phyloP scores from a whole-genome alignment of 2,797 vertebrate species.

The Enteromius treurensis region DNA sequence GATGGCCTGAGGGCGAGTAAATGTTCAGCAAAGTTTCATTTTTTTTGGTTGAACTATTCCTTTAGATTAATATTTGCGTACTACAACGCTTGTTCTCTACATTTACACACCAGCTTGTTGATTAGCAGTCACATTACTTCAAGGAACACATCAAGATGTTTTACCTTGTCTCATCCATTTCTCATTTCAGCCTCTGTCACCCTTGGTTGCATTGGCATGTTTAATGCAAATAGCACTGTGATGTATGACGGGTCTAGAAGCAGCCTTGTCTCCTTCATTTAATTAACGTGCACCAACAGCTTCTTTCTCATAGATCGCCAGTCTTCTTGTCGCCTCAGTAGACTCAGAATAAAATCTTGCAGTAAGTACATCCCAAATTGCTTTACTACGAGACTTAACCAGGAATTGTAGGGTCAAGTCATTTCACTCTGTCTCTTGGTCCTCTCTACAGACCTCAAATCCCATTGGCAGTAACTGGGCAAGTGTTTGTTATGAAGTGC shows the following conservation, averaged over 20 bases:
- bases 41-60: not conserved
- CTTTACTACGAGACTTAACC: conserved; percentile 61
- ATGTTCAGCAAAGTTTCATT: not conserved
- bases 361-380: conserved; percentile 55
- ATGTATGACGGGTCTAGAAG: conserved; percentile 68
- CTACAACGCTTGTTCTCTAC: not conserved
- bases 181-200: conserved; percentile 46
- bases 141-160: conserved; percentile 32
- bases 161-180: conserved; percentile 31
- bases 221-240: conserved; percentile 72
- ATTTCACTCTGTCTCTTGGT: conserved; percentile 63
- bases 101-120: not conserved
- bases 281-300: conserved; percentile 6
- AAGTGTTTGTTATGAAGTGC: conserved; percentile 23
- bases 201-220: conserved; percentile 51
- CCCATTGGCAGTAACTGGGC: conserved; percentile 4
- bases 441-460: not conserved
- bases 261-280: conserved; percentile 58
- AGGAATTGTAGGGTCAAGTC: conserved; percentile 58
- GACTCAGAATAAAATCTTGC: not conserved
- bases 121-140: not conserved
- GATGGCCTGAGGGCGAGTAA: not conserved
- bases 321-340: not conserved
- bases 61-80: not conserved
- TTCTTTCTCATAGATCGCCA: conserved; percentile 67